Evolutionary conservation across 2,888 invertebrate species (phyloP), one percentile per base, ranked within the genome.

Genomic region (Atherix ibis): DNA sequence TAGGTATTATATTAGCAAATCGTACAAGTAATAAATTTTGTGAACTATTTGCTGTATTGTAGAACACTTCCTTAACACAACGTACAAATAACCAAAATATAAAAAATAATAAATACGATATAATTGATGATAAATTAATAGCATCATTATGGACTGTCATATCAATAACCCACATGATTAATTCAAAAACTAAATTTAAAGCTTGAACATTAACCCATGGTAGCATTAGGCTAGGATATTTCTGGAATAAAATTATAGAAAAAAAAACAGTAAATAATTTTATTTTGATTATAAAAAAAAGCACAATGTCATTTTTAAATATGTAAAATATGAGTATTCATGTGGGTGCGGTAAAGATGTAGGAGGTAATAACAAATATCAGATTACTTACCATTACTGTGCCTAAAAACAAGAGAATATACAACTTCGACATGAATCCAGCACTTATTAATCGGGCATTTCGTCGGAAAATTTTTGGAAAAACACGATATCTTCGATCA

Each of bases 191-290:
- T 34, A 49, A 39, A 16, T 44, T 40, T 27, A 45, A 40, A 27
- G 40, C 43, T 38, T 48, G 49, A 26, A 49, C 44, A 15, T 40
- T 46, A 12, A 52, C 28, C 48, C 49, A 52, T 4, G 46, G 44
- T 18, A 46, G 42, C 40, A 53, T 49, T 18, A 45, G 36, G 14
- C 42, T 31, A 3, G 51, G 51, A n/a, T 47, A 44, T 13, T 49
- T 47, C 53, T 53, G 32, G 4, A 39, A 41, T 41, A 38, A 6
- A 24, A 34, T 36, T 10, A 8, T 4, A 25, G 24, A 18, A 18
- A 15, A 26, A 22, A 31, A 32, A 26, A 28, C n/a, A n/a, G n/a
- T n/a, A 26, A 17, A 26, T 4, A 12, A 31, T 30, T 22, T 35
- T 26, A 18, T 17, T 19, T 34, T 29, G 25, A 17, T 29, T 24